phyloP scores from a whole-genome alignment of 2,797 vertebrate genomes.

The Lophotriccus pileatus region DNA sequence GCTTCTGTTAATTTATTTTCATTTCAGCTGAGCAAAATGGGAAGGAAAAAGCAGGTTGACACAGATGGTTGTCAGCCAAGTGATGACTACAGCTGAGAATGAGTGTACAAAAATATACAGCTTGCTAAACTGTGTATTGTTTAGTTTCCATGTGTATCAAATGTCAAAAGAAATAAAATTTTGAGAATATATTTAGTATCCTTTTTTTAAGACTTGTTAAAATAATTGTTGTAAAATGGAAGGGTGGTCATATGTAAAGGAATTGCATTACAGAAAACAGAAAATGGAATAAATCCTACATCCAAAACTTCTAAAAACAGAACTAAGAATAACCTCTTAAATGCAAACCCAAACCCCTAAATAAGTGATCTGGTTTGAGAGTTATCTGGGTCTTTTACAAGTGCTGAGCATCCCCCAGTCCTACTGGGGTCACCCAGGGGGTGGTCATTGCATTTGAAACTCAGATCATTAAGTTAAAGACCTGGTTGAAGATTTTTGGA shows the following conservation, averaged over 20 bases:
- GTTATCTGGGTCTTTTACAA: neutral
- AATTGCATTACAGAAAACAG: neutral
- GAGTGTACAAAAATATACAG: conserved; percentile 49
- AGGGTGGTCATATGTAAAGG: neutral
- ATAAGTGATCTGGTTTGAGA: neutral
- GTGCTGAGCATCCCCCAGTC: neutral
- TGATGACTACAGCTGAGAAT: conserved; percentile 54
- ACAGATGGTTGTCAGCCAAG: conserved; percentile 61
- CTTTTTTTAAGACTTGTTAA: conserved; percentile 29
- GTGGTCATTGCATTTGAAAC: neutral
- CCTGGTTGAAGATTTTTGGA: neutral
- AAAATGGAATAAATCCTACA: neutral
- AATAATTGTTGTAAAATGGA: conserved; percentile 33
- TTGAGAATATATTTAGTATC: conserved; percentile 54
- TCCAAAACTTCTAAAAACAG: neutral
- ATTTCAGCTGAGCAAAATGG: conserved; percentile 40
- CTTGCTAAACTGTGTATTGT: conserved; percentile 47
- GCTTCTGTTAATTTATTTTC: conserved; percentile 53
- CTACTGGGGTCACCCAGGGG: neutral
- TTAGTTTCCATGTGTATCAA: conserved; percentile 33
- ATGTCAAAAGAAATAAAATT: conserved; percentile 55
- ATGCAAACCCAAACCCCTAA: neutral
- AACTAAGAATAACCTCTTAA: neutral
- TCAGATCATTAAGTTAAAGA: neutral
- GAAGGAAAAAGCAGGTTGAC: conserved; percentile 51